Evolutionary conservation across 2,113 vertebrate genomes (phyloP).

Genomic region (Colinus virginianus): DNA sequence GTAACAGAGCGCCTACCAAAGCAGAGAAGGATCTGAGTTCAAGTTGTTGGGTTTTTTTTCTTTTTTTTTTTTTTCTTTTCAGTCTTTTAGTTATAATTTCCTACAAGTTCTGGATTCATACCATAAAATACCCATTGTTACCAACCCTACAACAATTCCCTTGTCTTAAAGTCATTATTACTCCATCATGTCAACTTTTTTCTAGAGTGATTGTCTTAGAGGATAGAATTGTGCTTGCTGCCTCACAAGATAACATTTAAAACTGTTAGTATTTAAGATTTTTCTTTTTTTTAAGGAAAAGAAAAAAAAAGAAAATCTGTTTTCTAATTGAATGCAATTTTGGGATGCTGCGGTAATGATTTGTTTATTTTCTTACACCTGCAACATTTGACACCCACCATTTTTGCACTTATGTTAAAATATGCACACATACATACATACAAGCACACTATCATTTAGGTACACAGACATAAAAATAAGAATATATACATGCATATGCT

Average conservation of each 20-base stretch:
- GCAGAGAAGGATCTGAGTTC: neutral
- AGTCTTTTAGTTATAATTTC: neutral
- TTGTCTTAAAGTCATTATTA: neutral
- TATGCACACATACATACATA: rapidly evolving
- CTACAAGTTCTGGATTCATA: neutral
- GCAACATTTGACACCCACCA: neutral
- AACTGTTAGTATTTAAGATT: neutral
- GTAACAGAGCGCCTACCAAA: neutral
- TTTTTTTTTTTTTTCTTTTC: neutral
- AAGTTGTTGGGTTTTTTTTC: neutral
- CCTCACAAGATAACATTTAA: neutral
- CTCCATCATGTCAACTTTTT: neutral
- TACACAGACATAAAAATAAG: neutral
- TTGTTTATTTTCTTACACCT: neutral
- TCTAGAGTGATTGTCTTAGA: neutral
- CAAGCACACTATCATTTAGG: neutral
- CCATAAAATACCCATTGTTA: neutral
- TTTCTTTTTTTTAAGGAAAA: neutral
- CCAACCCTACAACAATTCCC: neutral
- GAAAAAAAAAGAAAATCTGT: neutral
- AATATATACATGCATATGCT: neutral
- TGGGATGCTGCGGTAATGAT: neutral
- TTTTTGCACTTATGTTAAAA: neutral
- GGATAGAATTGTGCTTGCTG: neutral
- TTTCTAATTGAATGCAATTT: neutral